A percentile compares a stretch with the other conserved stretches of the same genome.
These are phyloP conservation scores for Tympanuchus pallidicinctus DNA, from an alignment of 2,113 vertebrate species.

Conservation along the genomic window DNA sequence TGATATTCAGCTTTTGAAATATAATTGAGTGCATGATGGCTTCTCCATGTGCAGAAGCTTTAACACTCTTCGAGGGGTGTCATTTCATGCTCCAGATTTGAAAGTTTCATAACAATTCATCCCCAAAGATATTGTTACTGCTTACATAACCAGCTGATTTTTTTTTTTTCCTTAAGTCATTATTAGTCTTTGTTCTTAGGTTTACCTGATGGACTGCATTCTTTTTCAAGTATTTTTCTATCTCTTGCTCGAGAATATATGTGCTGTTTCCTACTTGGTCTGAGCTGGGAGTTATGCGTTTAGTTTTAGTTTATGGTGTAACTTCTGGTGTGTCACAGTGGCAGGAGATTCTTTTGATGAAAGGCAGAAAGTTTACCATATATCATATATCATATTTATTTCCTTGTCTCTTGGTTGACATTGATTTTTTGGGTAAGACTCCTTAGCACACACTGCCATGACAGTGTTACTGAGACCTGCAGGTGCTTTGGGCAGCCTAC, in stretches of 20 bases:
- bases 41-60: neutral
- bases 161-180: neutral
- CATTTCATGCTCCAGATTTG: neutral
- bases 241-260: neutral
- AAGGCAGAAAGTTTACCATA: neutral
- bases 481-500: neutral
- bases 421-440: neutral
- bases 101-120: neutral
- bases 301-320: neutral
- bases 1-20: neutral
- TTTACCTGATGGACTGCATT: neutral
- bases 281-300: neutral
- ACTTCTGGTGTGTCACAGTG: neutral
- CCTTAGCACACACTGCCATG: neutral
- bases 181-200: neutral
- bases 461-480: neutral
- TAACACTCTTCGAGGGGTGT: neutral
- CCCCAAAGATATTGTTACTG: neutral
- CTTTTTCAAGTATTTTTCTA: neutral
- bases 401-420: neutral
- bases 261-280: neutral
- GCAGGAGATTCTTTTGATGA: neutral
- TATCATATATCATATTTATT: neutral
- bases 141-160: neutral
- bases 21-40: neutral